These are phyloP conservation scores for Mythimna pallens DNA, from an alignment of 2,888 invertebrate species.

Conservation along the genomic window DNA sequence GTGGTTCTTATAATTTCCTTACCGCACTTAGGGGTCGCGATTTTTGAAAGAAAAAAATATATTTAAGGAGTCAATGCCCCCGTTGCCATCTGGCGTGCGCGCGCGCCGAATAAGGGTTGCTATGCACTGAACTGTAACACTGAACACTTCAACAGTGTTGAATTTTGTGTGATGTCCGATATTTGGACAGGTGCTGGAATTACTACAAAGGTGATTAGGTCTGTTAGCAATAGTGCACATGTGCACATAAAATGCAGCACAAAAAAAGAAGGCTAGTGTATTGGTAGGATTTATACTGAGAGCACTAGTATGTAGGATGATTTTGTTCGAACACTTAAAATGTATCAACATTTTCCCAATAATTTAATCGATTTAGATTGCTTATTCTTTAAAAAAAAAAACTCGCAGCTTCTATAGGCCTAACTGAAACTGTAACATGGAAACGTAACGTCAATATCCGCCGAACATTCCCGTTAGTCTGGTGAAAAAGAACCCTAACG, in stretches of 20 bases:
- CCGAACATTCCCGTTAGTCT: background rate
- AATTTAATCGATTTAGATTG: background rate
- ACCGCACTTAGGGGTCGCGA: slow-evolving; percentile 88
- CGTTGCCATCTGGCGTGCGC: slow-evolving; percentile 85
- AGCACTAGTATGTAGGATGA: background rate
- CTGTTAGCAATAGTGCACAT: background rate
- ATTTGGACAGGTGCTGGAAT: slow-evolving; percentile 34
- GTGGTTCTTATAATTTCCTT: slow-evolving; percentile 75
- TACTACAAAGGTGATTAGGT: slow-evolving; percentile 21
- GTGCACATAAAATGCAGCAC: background rate
- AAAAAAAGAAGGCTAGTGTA: background rate
- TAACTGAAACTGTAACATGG: background rate
- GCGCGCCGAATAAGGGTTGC: slow-evolving; percentile 68
- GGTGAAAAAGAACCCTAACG: slow-evolving; percentile 45
- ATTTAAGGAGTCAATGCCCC: slow-evolving; percentile 87
- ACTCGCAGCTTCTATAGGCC: too few relatives aligned
- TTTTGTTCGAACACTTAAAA: background rate
- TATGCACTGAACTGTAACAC: slow-evolving; percentile 53
- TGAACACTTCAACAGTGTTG: slow-evolving; percentile 27
- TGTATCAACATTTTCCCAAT: background rate
- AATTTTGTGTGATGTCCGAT: slow-evolving; percentile 40
- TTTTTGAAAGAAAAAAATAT: slow-evolving; percentile 77
- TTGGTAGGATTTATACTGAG: background rate
- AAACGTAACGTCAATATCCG: background rate
- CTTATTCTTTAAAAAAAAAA: too few relatives aligned